Evolutionary conservation across 1,140 invertebrate genomes (phyloP), one percentile per base, ranked within the genome.

Genomic region (Pseudomyrmex gracilis): DNA sequence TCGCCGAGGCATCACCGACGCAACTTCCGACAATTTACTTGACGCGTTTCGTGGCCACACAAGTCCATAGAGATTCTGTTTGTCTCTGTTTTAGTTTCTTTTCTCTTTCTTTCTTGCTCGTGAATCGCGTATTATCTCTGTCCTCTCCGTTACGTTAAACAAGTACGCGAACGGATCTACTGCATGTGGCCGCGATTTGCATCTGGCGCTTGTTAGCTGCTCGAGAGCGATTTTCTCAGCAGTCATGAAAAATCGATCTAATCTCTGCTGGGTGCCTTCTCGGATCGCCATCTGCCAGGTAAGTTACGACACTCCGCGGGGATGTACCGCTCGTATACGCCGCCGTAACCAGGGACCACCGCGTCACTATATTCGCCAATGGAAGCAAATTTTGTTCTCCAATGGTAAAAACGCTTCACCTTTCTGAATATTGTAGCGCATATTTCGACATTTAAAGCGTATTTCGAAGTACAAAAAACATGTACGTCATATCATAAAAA

Each of bases 231-330:
- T 91, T 91, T 91, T 90, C 90, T 89, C 73, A 82, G 82, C 80
- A 86, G 88, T 86, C 90, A 91, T 91, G 91, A 91, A 92, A 92
- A 92, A 92, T 92, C 91, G 90, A 92, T 91, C 89, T 91, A 91
- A 92, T 90, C 90, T 92, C 82, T 85, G 64, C 83, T 84, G 82
- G 88, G 87, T 90, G 85, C 87, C 89, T 90, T 88, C 80, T 58
- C 63, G 88, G 88, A 90, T 90, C 86, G 85, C 90, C 90, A 90
- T 90, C 88, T 90, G 90, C 89, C 83, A 89, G 82, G 77, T 87
- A 86, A 90, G 87, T 90, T 91, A 90, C 89, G 85, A 90, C 89
- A 90, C 74, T 47, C 43, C 22, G 22, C 64, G 64, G 49, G 24
- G 86, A 86, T 74, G 80, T 63, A 60, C 47, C 58, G 76, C 82